Conservation (phyloP, 2,113 vertebrate genomes). For the Muntiacus reevesi region DNA sequence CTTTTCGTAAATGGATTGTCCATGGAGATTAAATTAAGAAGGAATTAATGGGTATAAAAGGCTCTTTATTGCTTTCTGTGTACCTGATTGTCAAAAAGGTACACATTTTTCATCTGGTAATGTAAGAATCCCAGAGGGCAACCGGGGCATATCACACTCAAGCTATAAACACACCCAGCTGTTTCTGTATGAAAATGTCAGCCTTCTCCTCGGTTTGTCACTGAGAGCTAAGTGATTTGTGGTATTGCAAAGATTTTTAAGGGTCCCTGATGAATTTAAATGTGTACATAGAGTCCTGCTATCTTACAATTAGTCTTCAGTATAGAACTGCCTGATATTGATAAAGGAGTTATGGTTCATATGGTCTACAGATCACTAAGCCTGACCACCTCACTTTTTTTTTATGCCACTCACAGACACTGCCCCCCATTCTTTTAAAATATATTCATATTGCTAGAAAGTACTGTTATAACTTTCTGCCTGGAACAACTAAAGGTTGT, state of each 20-base stretch:
- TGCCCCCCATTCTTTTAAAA: neutral
- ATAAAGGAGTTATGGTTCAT: slow-evolving; percentile 55
- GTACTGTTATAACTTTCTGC: neutral
- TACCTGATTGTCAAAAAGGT: slow-evolving; percentile 75
- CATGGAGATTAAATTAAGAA: slow-evolving; percentile 74
- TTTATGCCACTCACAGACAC: neutral
- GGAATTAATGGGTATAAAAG: slow-evolving; percentile 70
- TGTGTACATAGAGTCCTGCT: slow-evolving; percentile 50
- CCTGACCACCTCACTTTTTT: neutral
- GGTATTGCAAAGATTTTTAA: slow-evolving; percentile 66
- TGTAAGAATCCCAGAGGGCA: slow-evolving; percentile 66
- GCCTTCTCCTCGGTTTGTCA: slow-evolving; percentile 69
- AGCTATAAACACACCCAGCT: slow-evolving; percentile 73
- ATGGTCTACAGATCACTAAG: slow-evolving; percentile 2
- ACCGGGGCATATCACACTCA: slow-evolving; percentile 64
- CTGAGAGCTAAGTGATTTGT: slow-evolving; percentile 62
- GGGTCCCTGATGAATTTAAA: slow-evolving; percentile 54
- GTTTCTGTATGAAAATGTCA: slow-evolving; percentile 76
- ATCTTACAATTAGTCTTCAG: slow-evolving; percentile 46
- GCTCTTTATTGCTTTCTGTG: slow-evolving; percentile 71
- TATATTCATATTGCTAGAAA: neutral
- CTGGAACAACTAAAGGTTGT: neutral
- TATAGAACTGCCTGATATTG: slow-evolving; percentile 28
- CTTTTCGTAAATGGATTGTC: slow-evolving; percentile 66
- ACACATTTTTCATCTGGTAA: slow-evolving; percentile 76